These are phyloP conservation scores for Xylocampa areola DNA, from an alignment of 2,888 invertebrate genomes.

Conservation along the genomic window DNA sequence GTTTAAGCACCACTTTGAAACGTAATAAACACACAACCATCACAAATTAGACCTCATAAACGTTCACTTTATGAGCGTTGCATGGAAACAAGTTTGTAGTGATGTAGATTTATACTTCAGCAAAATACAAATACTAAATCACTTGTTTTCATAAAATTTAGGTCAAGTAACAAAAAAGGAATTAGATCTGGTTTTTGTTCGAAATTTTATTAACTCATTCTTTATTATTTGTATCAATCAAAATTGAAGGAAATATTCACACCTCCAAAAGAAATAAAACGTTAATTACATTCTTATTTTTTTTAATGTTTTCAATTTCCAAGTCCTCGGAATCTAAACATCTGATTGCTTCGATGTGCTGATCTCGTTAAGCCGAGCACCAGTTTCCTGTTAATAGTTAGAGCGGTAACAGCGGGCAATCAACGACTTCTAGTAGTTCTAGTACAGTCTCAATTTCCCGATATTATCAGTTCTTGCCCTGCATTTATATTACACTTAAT, in stretches of 20 bases:
- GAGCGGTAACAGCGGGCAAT: conserved; percentile 34
- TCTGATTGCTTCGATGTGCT: conserved; percentile 24
- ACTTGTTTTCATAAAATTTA: neutral
- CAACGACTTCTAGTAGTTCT: conserved; percentile 24
- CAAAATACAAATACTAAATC: conserved; percentile 11
- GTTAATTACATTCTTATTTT: conserved; percentile 14
- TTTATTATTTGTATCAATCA: neutral
- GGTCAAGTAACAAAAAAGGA: neutral
- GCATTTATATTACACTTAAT: conserved; percentile 24
- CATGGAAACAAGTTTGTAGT: conserved; percentile 33
- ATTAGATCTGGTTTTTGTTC: neutral
- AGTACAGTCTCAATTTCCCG: conserved; percentile 42
- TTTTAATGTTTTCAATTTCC: conserved; percentile 24
- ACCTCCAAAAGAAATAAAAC: neutral
- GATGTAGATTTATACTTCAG: conserved; percentile 20
- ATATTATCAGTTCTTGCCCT: conserved; percentile 46
- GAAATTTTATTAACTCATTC: neutral
- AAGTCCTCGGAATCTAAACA: conserved; percentile 19
- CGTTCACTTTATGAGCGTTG: conserved; percentile 33
- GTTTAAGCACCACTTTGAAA: conserved; percentile 24
- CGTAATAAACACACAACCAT: conserved; percentile 30
- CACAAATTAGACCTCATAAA: conserved; percentile 36
- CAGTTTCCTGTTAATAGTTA: conserved; percentile 35
- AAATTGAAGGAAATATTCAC: neutral
- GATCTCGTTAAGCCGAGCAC: conserved; percentile 23